Evolutionary conservation across 1,140 invertebrate genomes (phyloP).

Genomic region (Piezodorus guildinii): DNA sequence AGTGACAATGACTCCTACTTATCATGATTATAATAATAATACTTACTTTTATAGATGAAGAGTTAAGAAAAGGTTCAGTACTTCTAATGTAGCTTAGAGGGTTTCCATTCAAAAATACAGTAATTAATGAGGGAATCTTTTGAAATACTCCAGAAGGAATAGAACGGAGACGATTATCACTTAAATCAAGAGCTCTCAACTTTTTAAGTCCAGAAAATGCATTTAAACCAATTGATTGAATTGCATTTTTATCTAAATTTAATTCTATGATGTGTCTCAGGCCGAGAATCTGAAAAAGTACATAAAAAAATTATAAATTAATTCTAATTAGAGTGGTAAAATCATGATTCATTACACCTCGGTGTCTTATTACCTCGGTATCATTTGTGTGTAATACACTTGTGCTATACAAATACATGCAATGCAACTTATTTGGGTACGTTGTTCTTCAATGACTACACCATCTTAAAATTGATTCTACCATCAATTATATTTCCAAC

Average conservation of each 20-base stretch:
- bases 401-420: too few relatives aligned
- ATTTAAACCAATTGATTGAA: conserved; percentile 13
- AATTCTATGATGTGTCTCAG: not conserved
- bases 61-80: not conserved
- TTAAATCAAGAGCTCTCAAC: conserved; percentile 7
- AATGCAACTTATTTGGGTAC: too few relatives aligned
- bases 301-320: too few relatives aligned
- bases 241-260: conserved; percentile 10
- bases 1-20: too few relatives aligned
- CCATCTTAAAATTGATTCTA: too few relatives aligned
- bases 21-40: too few relatives aligned
- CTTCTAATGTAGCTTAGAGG: not conserved
- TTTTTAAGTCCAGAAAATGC: conserved; percentile 13
- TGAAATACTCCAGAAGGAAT: not conserved
- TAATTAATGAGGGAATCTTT: not conserved
- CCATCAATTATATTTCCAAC: too few relatives aligned
- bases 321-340: too few relatives aligned
- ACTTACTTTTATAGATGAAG: not conserved
- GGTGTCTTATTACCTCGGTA: too few relatives aligned
- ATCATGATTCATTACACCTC: too few relatives aligned
- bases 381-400: too few relatives aligned
- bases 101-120: not conserved
- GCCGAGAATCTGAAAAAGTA: conserved; percentile 1
- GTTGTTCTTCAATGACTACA: too few relatives aligned
- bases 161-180: conserved; percentile 4